Evolutionary conservation across 2,797 vertebrate genomes (phyloP), one percentile per base, ranked within the genome.

Genomic region (Ctenopoma multispine): DNA sequence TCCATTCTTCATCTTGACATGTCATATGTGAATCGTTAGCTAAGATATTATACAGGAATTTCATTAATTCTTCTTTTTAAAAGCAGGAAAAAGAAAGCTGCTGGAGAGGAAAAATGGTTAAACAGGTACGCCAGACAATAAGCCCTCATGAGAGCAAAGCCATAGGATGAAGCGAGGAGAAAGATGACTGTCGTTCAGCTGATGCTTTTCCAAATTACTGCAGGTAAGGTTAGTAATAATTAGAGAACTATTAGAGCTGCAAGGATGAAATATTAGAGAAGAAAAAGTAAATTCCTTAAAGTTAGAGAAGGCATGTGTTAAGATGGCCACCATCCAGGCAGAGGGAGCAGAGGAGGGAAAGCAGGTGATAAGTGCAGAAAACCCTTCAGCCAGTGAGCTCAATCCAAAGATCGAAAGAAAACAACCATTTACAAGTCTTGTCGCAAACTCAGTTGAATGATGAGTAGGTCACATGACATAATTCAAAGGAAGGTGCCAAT

Each of bases 171-270:
- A 72, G 83, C 20, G 29, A 71, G 60, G 55, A 57, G 36, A 53
- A 63, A 68, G 75, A 74, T 73, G 71, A 69, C 23, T 6, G 21
- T 43, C 13, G 38, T 6, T 31, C 31, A 72, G 77, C 77, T 41
- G 71, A 85, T 61, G 84, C 63, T 79, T 80, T 44, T 21, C 66
- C 66, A 44, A 75, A 60, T 71, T 60, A 62, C 71, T 59, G 76
- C 3, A 58, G 76, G 66, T 50, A 38, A 68, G 69, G 91, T 92
- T 92, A 92, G 87, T 91, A 55, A 68, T 79, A 79, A 80, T 77
- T 50, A 85, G 43, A 75, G 51, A 29, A 29, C 50, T 10, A 55
- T 75, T 18, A 76, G 49, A 72, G 85, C 85, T 86, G 82, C 47
- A 86, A 81, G 79, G 66, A 78, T 83, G 87, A 69, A 70, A 81